A percentile compares a stretch with the other conserved stretches of the same genome.
phyloP scores from a whole-genome alignment of 1,140 invertebrate species.

The Chrysomallon squamiferum region DNA sequence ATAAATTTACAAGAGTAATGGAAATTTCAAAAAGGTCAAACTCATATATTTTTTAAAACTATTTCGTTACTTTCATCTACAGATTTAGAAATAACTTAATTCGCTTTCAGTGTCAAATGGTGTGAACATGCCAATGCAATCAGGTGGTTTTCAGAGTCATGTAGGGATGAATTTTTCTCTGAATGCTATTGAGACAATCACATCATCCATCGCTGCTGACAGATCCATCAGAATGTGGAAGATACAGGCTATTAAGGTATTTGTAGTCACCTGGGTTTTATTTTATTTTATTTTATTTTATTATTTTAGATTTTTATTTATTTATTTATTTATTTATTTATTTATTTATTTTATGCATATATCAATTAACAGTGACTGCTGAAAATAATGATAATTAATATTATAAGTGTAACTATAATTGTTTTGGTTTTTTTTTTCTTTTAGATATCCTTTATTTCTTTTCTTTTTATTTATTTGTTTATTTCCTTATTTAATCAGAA shows the following conservation, averaged over 20 bases:
- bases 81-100: not conserved
- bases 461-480: no score
- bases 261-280: not conserved
- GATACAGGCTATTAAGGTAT: slow-evolving; percentile 57
- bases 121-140: not conserved
- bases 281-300: no score
- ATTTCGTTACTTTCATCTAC: no score
- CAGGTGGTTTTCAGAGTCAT: slow-evolving; percentile 1
- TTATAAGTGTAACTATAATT: no score
- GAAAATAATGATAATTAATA: no score
- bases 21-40: no score
- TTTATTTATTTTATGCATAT: not conserved
- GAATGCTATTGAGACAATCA: slow-evolving; percentile 41
- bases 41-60: no score
- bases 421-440: no score
- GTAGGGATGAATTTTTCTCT: slow-evolving; percentile 26
- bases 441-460: no score
- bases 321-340: not conserved
- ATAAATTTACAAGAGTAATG: no score
- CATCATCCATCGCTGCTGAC: slow-evolving; percentile 52
- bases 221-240: slow-evolving; percentile 53
- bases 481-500: no score
- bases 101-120: not conserved
- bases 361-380: not conserved
- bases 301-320: no score